Percentiles rank a stretch among this genome's conserved stretches.
phyloP scores from a whole-genome alignment of 2,113 vertebrate genomes.

The Emberiza fucata region DNA sequence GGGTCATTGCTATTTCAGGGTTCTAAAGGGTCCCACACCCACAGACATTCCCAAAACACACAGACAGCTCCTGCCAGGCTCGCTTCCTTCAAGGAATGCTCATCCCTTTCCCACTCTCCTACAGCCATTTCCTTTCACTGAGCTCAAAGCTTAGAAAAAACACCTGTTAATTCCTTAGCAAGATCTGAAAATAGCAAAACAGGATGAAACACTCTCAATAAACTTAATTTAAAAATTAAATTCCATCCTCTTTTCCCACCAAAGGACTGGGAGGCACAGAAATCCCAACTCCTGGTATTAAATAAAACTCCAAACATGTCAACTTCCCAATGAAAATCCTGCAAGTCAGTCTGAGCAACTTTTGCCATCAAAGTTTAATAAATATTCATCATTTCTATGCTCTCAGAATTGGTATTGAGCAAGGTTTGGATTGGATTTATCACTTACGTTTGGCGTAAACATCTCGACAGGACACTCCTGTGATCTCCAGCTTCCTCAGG shows the following conservation, averaged over 20 bases:
- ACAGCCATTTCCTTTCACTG: neutral
- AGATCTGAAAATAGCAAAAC: neutral
- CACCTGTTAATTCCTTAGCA: neutral
- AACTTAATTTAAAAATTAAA: neutral
- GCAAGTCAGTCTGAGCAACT: neutral
- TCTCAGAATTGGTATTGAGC: neutral
- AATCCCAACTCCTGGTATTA: neutral
- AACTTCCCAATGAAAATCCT: neutral
- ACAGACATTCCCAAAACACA: neutral
- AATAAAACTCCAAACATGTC: neutral
- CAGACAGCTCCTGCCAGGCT: neutral
- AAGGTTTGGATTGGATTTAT: neutral
- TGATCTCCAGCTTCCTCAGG: constrained; percentile 87
- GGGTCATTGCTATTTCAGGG: neutral
- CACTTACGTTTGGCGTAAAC: constrained; percentile 96
- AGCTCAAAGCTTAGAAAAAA: neutral
- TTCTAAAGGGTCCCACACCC: neutral
- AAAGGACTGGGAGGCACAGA: neutral
- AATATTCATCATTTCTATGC: neutral
- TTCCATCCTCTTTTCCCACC: neutral
- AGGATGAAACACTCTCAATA: neutral
- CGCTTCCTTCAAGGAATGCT: neutral
- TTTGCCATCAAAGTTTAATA: neutral
- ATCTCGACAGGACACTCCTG: constrained; percentile 86
- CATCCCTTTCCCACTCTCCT: neutral